Base-by-base conservation (phyloP, 2,888 invertebrate genomes). In the Caenorhabditis sp. region DNA sequence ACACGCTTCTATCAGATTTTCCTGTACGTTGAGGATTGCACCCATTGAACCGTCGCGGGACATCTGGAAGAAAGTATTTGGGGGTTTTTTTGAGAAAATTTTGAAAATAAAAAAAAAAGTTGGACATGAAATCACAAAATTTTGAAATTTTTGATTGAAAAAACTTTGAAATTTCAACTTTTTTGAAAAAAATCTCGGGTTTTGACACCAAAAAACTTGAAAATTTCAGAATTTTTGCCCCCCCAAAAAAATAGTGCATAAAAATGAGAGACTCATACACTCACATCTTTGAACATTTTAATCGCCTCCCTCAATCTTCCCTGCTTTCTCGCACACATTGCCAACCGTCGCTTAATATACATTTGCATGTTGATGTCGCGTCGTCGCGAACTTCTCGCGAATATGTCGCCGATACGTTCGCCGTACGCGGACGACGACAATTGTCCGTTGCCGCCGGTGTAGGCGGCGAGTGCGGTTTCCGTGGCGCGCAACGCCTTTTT, bases 31-130 rank as follows among this genome's bases (percentile, higher is more conserved):
- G 76, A 96, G 91, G 76, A 95, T 93, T 88, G 93, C 94, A 92
- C 96, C 93, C 84, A 95, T 93, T 14, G 96, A 95, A 83, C 95
- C 95, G 90, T 97, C 97, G 90, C 97, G 96, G 62, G 95, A 94
- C 76, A 97, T 90, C 91, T 91, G 88, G 59, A 89, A 89, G 78
- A 27, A 17, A n/a, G 43, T 5, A 37, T 14, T 51, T 50, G 19
- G 8, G 59, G 21, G 31, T 19, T 43, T 5, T 17, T 36, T 36
- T 36, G 5, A 31, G 14, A 37, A 17, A 26, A 58, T 26, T 43
- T 5, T 4, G 36, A 62, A 5, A 36, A 2, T 27, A 58, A 58
- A 21, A n/a, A 53, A 4, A 14, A 53, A n/a, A n/a, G n/a, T n/a
- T n/a, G n/a, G n/a, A n/a, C n/a, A n/a, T n/a, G n/a, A n/a, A n/a